These are phyloP conservation scores for Drosophila santomea DNA, from an alignment of 1,140 invertebrate genomes.

Conservation along the genomic window DNA sequence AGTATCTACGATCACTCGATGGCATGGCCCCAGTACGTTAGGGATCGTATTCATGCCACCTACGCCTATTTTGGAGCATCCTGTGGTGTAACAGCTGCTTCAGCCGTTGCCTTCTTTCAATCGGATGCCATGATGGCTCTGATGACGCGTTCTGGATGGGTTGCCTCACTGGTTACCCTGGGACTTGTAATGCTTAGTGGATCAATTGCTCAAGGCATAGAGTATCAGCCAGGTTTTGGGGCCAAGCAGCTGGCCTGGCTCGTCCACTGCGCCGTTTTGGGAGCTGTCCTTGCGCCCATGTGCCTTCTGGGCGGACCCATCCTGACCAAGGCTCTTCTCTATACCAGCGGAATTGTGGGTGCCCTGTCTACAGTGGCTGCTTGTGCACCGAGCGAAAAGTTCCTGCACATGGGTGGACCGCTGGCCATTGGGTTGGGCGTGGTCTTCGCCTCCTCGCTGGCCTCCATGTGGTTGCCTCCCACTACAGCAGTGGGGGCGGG, in stretches of 20 bases:
- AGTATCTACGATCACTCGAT: slow-evolving; percentile 93
- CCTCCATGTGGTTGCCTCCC: slow-evolving; percentile 95
- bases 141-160: slow-evolving; percentile 90
- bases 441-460: slow-evolving; percentile 96
- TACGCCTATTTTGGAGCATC: slow-evolving; percentile 98
- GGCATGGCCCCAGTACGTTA: slow-evolving; percentile 98
- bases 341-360: slow-evolving; percentile 97
- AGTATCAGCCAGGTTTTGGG: slow-evolving; percentile 93
- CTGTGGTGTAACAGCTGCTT: slow-evolving; percentile 91
- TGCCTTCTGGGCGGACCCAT: slow-evolving; percentile 96
- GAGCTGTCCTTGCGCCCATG: slow-evolving; percentile 96
- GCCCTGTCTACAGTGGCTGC: slow-evolving; percentile 96
- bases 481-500: slow-evolving; percentile 94
- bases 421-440: slow-evolving; percentile 97
- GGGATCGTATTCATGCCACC: slow-evolving; percentile 94
- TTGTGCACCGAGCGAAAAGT: slow-evolving; percentile 99
- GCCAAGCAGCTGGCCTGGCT: slow-evolving; percentile 98
- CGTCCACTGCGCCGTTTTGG: slow-evolving; percentile 93
- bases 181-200: slow-evolving; percentile 95
- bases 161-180: slow-evolving; percentile 91
- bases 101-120: slow-evolving; percentile 92
- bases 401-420: slow-evolving; percentile 96
- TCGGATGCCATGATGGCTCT: slow-evolving; percentile 92
- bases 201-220: slow-evolving; percentile 90
- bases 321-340: slow-evolving; percentile 94